Evolutionary conservation across 2,113 vertebrate genomes (phyloP).

Genomic region (Dasypus novemcinctus): DNA sequence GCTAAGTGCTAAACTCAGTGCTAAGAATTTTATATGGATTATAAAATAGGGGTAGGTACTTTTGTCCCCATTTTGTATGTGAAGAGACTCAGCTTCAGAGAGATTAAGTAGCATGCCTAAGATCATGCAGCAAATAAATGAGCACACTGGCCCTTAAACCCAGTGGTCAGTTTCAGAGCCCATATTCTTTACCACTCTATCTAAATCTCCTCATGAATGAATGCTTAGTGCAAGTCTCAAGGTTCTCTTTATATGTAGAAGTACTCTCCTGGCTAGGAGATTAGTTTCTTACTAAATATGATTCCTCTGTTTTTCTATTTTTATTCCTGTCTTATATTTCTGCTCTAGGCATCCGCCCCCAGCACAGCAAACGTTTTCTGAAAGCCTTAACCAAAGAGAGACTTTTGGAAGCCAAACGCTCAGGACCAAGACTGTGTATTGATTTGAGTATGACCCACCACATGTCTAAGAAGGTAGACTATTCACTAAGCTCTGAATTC

Average conservation of each 20-base stretch:
- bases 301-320: constrained; percentile 13
- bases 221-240: background rate
- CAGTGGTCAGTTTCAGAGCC: background rate
- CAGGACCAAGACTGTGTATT: constrained; percentile 88
- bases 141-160: background rate
- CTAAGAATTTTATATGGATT: background rate
- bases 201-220: background rate
- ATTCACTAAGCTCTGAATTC: background rate
- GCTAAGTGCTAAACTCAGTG: background rate
- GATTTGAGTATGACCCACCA: constrained; percentile 89
- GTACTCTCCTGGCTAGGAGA: background rate
- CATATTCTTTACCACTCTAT: background rate
- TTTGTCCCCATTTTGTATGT: background rate
- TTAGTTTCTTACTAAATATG: constrained; percentile 15
- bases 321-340: constrained; percentile 32
- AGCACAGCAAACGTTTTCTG: constrained; percentile 84
- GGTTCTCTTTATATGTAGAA: background rate
- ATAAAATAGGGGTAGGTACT: background rate
- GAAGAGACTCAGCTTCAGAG: background rate
- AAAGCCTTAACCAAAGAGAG: constrained; percentile 87
- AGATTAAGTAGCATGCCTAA: background rate
- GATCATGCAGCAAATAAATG: background rate
- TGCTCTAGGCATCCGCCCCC: constrained; percentile 44
- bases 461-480: constrained; percentile 91
- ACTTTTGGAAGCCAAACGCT: constrained; percentile 84